Base-by-base conservation (phyloP, 1,140 invertebrate species). In the Drosophila jambulina region DNA sequence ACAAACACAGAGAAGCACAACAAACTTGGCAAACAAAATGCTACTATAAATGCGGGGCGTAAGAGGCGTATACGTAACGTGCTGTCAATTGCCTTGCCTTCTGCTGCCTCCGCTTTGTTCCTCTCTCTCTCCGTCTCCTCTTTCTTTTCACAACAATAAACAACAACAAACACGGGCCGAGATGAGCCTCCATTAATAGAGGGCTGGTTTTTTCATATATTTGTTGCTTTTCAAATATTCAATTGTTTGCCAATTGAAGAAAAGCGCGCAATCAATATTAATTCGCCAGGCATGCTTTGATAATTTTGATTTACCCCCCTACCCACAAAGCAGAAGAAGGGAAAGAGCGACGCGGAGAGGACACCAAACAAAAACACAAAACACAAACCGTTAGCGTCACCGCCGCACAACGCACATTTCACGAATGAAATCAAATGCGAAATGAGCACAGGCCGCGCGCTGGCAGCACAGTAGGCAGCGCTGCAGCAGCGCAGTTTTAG, bases 351-450 rank as follows among this genome's bases (percentile, higher is more conserved):
- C 49, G 19, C 49, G 12, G n/a, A 34, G 38, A 43, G 75, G 43
- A 42, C 25, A 40, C 63, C 34, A 48, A 46, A 53, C 62, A 71
- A 51, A 53, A 58, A 53, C 59, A 61, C 60, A 56, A 57, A 58
- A 43, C 63, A 64, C 64, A 68, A 45, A 76, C 42, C 43, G 62
- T 65, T 56, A 68, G 65, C 81, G 54, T 72, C 68, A 78, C 76
- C 82, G 77, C 85, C 68, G 84, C 79, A 70, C 85, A 75, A 88
- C 84, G 84, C 85, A 88, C 84, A 84, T 84, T 88, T 88, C 85
- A 80, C 84, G 85, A 90, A 80, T 88, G 84, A 87, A 87, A 80
- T 88, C 84, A 87, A 84, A 87, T 88, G 80, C 84, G 77, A 88
- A 88, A 88, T 90, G 85, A 88, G 85, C 77, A 88, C 84, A 67